Base-by-base conservation (phyloP, 2,113 vertebrate genomes). In the Piprites chloris region DNA sequence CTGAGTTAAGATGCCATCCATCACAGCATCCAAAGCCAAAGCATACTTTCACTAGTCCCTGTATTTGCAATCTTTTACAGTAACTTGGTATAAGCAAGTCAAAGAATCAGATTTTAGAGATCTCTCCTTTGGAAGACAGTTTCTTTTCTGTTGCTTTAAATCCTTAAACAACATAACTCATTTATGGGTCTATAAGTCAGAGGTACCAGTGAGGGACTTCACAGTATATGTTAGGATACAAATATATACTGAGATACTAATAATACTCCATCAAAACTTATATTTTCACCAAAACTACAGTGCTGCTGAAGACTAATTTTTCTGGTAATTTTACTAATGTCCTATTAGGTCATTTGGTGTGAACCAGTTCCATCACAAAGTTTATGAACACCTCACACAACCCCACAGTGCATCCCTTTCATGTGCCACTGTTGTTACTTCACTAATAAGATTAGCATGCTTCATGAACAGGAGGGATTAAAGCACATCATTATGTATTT, bases 331-430 rank as follows among this genome's bases (percentile, higher is more conserved):
- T 47, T 37, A 39, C 9, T 41, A 7, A 17, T 66, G 12, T 33
- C 32, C 37, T 41, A 4, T 42, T 24, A 66, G 15, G 62, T 17
- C 28, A n/a, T 50, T 35, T 68, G 20, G 11, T 58, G 24, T 22
- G 77, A 77, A 37, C 5, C 30, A 89, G 27, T 41, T 73, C 18
- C 11, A 7, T 22, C 26, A 65, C 15, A 27, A 77, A 39, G 10
- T n/a, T 80, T 52, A 35, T 61, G 35, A 73, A 84, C 8, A 35
- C 4, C 17, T 26, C 5, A 20, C 13, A 37, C 5, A 30, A 6
- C 6, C 9, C 21, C 61, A 20, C 0, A 1, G 9, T 5, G 6
- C 26, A 15, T 28, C 22, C 2, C 6, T 80, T 83, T 33, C 37
- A 12, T 24, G 14, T 47, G 33, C 26, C 19, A 30, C 20, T 35